phyloP scores from a whole-genome alignment of 2,888 invertebrate genomes.

The Himalopsyche kuldschensis region DNA sequence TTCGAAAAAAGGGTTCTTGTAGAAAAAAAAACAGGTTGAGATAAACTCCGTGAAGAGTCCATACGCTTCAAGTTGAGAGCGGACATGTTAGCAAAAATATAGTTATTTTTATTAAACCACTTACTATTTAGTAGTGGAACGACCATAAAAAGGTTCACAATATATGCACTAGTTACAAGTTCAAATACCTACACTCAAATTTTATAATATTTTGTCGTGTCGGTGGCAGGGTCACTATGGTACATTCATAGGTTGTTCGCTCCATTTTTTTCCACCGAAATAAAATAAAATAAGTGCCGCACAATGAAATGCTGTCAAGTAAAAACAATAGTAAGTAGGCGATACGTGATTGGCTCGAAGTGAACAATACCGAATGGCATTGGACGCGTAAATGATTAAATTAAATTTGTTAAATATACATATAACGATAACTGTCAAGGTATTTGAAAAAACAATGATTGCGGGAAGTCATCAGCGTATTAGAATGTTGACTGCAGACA shows the following conservation, averaged over 20 bases:
- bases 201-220: neutral
- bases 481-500: too few species aligned
- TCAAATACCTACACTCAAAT: neutral
- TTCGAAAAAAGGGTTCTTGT: too few species aligned
- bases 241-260: neutral
- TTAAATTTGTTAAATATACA: neutral
- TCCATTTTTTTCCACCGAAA: neutral
- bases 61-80: too few species aligned
- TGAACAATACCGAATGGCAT: neutral
- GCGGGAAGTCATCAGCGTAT: too few species aligned
- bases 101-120: neutral
- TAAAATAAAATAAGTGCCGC: neutral
- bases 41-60: too few species aligned
- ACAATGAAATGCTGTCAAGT: neutral
- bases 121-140: too few species aligned
- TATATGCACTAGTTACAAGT: neutral
- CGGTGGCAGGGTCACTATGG: neutral
- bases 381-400: neutral
- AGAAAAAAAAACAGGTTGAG: too few species aligned
- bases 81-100: too few species aligned
- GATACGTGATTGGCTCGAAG: neutral
- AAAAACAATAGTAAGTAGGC: neutral
- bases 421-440: neutral
- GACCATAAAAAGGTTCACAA: too few species aligned
- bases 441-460: neutral